Base-by-base conservation (phyloP, 2,113 vertebrate species). In the Phalacrocorax pelagicus region DNA sequence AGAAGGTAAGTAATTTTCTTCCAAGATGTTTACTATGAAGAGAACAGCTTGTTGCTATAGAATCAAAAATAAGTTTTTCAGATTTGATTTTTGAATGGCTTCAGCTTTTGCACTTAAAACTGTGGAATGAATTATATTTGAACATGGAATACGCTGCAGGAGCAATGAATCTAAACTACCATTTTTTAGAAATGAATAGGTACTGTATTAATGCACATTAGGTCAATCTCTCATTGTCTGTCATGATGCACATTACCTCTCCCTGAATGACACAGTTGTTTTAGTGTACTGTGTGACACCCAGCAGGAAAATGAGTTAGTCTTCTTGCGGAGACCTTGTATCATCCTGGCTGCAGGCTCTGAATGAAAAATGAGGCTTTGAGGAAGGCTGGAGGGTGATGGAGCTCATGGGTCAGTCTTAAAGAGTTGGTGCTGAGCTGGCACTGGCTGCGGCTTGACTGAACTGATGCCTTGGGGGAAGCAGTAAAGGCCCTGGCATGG, bases 401-500 rank as follows among this genome's bases (percentile, higher is more conserved):
- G 62, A 42, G 18, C 65, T 57, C 0, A 0, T 24, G 34, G 65
- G 32, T 40, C 2, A 2, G 30, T 20, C 67, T 55, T 8, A 38
- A 73, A 62, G 21, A 62, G 23, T 3, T 15, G 46, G 14, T 12
- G 47, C 52, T 29, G 19, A 46, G 57, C 55, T 66, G 51, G 29
- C 0, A 1, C 13, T 1, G 1, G 26, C 34, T 70, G 38, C 0
- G 0, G 38, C 62, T 47, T 1, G 0, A 5, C 32, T 22, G 57
- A 13, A 9, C 19, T 1, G 1, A 0, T 6, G 81, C 24, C 24
- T 20, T 0, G 0, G 30, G 22, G 54, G 23, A 15, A 71, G 65
- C 40, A 79, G 73, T 26, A 24, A 24, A 70, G 55, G 6, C 19
- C 5, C 42, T 4, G 6, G 42, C 23, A 24, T 1, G 2, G n/a